Evolutionary conservation across 2,113 vertebrate species (phyloP), one percentile per base, ranked within the genome.

Genomic region (Mormyrus lacerda): DNA sequence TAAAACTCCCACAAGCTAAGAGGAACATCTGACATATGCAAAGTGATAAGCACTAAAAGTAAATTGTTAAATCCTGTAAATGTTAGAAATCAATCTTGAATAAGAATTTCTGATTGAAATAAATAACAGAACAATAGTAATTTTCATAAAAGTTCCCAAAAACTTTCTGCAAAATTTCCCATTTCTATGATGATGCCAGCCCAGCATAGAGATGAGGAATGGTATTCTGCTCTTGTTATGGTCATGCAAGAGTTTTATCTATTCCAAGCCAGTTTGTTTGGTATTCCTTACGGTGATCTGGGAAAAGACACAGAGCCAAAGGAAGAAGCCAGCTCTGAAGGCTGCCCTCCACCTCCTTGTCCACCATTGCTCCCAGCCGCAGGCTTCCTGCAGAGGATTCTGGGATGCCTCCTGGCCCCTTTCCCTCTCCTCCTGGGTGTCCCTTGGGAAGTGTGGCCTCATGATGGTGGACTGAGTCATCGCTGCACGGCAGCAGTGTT

Each of bases 221-320:
- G 39, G 7, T 45, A 83, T 24, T 8, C 17, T 24, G 79, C 42
- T 79, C 73, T 65, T 27, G 24, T 27, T 39, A 21, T 42, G 39
- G 35, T 83, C 39, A 44, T 19, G 27, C 17, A 4, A 50, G 50
- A 55, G 13, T 85, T 85, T 85, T 1, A 7, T 1, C 44, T 44
- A 45, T 48, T 19, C 42, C 39, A 21, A 39, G 27, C 65, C 50
- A 9, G 87, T 19, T 24, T 21, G n/a, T 53, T 50, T 31, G 42
- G 17, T 15, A 42, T 31, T 35, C 24, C 97, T 96, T 96, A 99
- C 98, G 95, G 96, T 94, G 92, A 98, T 95, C 94, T 99, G 98
- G 8, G 97, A 98, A 88, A 97, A 87, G 79, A 95, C 95, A 44
- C 98, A 97, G 82, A 99, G 93, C 91, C 94, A 95, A 83, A 97